Base-by-base conservation (phyloP, 2,797 vertebrate genomes). In the Podargus strigoides region DNA sequence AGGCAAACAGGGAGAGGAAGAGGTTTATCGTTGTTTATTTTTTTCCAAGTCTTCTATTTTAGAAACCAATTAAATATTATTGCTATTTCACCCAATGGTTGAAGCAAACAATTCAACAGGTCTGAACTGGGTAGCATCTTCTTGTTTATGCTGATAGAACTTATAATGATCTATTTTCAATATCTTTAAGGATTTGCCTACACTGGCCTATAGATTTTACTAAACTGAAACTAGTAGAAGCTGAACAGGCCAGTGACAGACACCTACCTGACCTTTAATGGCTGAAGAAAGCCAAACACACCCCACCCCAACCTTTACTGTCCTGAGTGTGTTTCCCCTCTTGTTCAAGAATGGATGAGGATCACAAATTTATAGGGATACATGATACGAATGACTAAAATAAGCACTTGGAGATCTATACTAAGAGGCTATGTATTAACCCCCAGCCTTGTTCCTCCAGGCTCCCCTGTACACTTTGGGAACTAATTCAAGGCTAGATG, bases 41-140 rank as follows among this genome's bases (percentile, higher is more conserved):
- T 79, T 84, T 69, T 72, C 18, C 3, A 64, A 87, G 64, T 24
- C 22, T 22, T 85, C 72, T 81, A 2, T 66, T 92, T 85, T 87
- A 76, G 70, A 94, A 95, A 73, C 14, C 37, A 81, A 85, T 80
- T 85, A 94, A 94, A 78, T 66, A 69, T 42, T 58, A 69, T 60
- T 39, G 44, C 24, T 91, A 49, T 36, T 66, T 86, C 59, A 84
- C 36, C 47, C 79, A 72, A 32, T 19, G 91, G 87, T 14, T 5
- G 82, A 90, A 85, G 58, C 46, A 91, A 92, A 87, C 64, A 90
- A 79, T 82, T 85, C 89, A 95, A 83, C 79, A 74, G 46, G 36
- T 74, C 58, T 72, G 81, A 77, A 83, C 23, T 15, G n/a, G 27
- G 32, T 24, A 68, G 27, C 21, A 50, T 39, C 6, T 53, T 86